Base-by-base conservation (phyloP, 2,113 vertebrate species). In the Labeo catla region DNA sequence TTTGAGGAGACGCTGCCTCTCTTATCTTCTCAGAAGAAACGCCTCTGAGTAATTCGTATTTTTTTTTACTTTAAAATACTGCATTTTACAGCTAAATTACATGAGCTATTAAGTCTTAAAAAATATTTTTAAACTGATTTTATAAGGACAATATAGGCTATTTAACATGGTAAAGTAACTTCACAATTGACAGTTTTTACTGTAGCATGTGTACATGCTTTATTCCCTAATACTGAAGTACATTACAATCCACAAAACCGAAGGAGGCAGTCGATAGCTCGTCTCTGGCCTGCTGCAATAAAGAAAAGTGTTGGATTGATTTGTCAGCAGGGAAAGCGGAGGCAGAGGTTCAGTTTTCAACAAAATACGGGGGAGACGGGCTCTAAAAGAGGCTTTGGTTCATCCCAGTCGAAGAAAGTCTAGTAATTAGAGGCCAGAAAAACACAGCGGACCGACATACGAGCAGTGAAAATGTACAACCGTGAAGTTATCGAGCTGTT, bases 281-380 rank as follows among this genome's bases (percentile, higher is more conserved):
- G 28, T 72, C 66, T 34, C 16, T 2, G 28, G 52, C 45, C 65
- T 68, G 28, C 66, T 81, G 50, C 78, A 59, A 81, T 63, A 74
- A 74, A 73, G 66, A 49, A 74, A 81, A 74, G 78, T 47, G 78
- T 86, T 54, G 65, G 68, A 86, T 86, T 86, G 77, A 81, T 74
- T 73, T 81, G 70, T 87, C 81, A 89, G 76, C 84, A 87, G 66
- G 80, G 49, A 84, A 28, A 74, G 50, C 19, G n/a, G 50, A 82
- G 82, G 52, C 68, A 76, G 72, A n/a, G 70, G 28, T 72, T 86
- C 65, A 54, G 63, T 61, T 50, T 79, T 50, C 43, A 84, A n/a
- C 28, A 9, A 87, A 74, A 76, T 72, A 85, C 49, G n/a, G 6
- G 7, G 43, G 84, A 66, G 45, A 50, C 13, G 43, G 43, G 4